Percentiles rank a stretch among this genome's conserved stretches.
Evolutionary conservation across 2,797 vertebrate genomes (phyloP).

Genomic region (Sphaeramia orbicularis): DNA sequence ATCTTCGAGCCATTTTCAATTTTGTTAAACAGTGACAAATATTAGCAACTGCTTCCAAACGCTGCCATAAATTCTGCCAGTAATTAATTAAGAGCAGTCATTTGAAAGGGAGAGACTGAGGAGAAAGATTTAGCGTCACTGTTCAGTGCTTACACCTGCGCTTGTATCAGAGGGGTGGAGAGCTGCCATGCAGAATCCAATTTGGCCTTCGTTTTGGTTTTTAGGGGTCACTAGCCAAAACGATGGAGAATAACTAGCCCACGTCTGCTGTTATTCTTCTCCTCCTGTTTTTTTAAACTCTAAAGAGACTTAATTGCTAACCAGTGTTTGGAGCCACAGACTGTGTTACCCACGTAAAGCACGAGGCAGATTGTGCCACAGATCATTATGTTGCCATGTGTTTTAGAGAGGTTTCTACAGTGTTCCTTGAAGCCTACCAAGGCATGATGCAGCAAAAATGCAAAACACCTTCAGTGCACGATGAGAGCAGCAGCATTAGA

Average conservation of each 20-base stretch:
- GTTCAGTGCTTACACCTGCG: slow-evolving; percentile 61
- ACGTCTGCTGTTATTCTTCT: slow-evolving; percentile 12
- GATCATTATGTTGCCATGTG: slow-evolving; percentile 46
- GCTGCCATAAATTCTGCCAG: slow-evolving; percentile 36
- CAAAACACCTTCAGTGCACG: slow-evolving; percentile 32
- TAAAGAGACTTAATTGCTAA: slow-evolving; percentile 21
- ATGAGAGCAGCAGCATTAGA: slow-evolving; percentile 28
- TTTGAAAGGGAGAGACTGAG: slow-evolving; percentile 35
- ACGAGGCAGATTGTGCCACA: slow-evolving; percentile 26
- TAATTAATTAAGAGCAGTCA: slow-evolving; percentile 65
- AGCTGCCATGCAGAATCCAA: slow-evolving; percentile 32
- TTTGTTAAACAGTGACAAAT: slow-evolving; percentile 46
- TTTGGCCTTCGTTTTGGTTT: slow-evolving; percentile 44
- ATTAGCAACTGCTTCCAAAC: slow-evolving; percentile 48
- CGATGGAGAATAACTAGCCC: slow-evolving; percentile 5
- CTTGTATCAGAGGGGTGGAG: slow-evolving; percentile 16
- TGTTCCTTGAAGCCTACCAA: slow-evolving; percentile 36
- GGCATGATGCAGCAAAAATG: slow-evolving; percentile 60
- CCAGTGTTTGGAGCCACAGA: slow-evolving; percentile 10
- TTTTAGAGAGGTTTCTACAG: slow-evolving; percentile 41
- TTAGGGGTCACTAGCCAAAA: slow-evolving; percentile 44
- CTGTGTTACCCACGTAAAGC: slow-evolving; percentile 1
- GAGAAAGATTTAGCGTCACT: slow-evolving; percentile 39
- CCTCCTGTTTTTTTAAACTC: slow-evolving; percentile 16
- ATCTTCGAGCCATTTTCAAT: slow-evolving; percentile 50